phyloP scores from a whole-genome alignment of 1,140 invertebrate species.

The Coptotermes formosanus region DNA sequence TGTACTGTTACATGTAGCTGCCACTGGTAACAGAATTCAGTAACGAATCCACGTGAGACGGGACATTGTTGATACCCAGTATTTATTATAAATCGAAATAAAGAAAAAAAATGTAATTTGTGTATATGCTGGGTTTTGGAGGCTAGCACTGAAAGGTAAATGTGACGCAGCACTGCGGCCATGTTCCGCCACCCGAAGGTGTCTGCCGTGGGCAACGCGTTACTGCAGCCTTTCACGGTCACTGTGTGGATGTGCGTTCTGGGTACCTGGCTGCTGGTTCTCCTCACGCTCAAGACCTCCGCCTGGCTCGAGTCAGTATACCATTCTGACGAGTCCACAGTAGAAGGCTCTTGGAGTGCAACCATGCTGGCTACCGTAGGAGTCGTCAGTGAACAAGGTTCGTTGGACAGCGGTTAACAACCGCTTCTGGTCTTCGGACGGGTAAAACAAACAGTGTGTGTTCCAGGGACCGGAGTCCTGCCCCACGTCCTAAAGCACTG shows the following conservation, averaged over 20 bases:
- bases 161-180: background rate
- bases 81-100: no score
- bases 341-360: slow-evolving; percentile 22
- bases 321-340: background rate
- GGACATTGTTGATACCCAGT: no score
- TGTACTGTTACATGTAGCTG: no score
- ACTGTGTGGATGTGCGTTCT: background rate
- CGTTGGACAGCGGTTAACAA: background rate
- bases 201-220: background rate
- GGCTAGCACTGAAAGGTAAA: no score
- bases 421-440: no score
- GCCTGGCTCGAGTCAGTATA: background rate
- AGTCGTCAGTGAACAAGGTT: slow-evolving; percentile 21
- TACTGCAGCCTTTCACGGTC: background rate
- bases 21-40: no score
- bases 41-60: no score
- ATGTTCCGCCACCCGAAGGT: slow-evolving; percentile 3
- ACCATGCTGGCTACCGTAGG: slow-evolving; percentile 11
- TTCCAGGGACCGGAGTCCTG: no score
- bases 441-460: no score
- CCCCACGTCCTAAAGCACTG: no score
- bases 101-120: no score
- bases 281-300: background rate
- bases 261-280: background rate
- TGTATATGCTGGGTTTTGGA: no score